These are phyloP conservation scores for Drosophila tanythrix DNA, from an alignment of 2,888 invertebrate species.

Conservation along the genomic window DNA sequence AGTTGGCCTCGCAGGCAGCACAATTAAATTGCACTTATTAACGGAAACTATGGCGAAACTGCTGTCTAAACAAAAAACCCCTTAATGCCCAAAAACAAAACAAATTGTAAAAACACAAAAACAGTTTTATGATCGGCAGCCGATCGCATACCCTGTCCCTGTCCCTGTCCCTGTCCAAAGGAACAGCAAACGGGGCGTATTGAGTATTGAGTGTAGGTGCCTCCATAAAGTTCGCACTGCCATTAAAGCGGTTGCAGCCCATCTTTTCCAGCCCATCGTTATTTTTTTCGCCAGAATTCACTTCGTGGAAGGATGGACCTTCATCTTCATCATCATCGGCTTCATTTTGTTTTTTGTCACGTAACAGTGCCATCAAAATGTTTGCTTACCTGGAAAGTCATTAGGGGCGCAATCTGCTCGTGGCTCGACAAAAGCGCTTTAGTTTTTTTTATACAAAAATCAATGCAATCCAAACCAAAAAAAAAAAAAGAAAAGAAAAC, in stretches of 20 bases:
- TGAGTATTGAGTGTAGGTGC: conserved; percentile 11
- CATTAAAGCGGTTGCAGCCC: conserved; percentile 66
- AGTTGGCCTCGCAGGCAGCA: conserved; percentile 46
- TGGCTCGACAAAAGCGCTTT: conserved; percentile 34
- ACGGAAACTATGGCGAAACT: conserved; percentile 31
- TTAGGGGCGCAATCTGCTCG: conserved; percentile 65
- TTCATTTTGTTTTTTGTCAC: conserved; percentile 58
- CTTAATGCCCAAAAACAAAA: conserved; percentile 72
- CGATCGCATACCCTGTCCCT: background rate
- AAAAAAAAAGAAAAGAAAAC: conserved; percentile 2
- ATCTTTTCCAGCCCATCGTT: conserved; percentile 36
- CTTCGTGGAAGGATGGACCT: conserved; percentile 9
- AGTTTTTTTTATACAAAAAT: conserved; percentile 18
- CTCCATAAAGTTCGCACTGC: conserved; percentile 71
- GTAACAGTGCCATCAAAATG: conserved; percentile 53
- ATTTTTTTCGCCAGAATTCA: conserved; percentile 11
- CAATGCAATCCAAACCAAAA: background rate
- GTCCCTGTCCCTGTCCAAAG: conserved; percentile 15
- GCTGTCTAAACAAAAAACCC: conserved; percentile 77
- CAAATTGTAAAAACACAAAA: conserved; percentile 68
- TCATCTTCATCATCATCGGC: background rate
- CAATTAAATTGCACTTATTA: conserved; percentile 67
- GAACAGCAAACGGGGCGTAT: conserved; percentile 66
- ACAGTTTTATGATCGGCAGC: conserved; percentile 59
- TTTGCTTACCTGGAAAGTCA: conserved; percentile 77